Conservation (phyloP, 2,113 vertebrate species). For the Catharus minimus region DNA sequence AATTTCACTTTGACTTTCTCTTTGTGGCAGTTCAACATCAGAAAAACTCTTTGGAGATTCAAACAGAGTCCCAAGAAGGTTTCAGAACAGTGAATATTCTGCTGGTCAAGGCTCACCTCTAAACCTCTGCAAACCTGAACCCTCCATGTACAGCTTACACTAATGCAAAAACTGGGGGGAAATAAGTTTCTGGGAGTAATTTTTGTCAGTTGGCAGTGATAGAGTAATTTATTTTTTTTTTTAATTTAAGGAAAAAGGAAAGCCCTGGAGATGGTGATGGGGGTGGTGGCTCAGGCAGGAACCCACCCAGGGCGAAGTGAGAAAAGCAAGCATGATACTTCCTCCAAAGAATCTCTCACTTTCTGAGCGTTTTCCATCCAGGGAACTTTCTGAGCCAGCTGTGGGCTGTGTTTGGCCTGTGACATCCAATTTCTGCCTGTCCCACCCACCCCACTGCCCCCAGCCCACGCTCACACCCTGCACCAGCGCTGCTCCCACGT, state of each 20-base stretch:
- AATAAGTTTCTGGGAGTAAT: rapidly evolving
- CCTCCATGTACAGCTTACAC: not conserved
- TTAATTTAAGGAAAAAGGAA: not conserved
- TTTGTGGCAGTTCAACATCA: not conserved
- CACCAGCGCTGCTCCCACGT: rapidly evolving
- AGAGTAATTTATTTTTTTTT: too few relatives aligned
- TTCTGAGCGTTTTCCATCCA: not conserved
- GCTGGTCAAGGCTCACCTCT: rapidly evolving
- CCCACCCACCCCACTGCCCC: not conserved
- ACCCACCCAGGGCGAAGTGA: not conserved
- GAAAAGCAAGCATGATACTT: not conserved
- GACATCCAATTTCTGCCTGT: not conserved
- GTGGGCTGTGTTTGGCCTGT: not conserved
- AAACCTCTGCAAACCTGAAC: not conserved
- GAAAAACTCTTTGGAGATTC: not conserved
- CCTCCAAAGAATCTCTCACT: not conserved
- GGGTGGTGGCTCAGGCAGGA: not conserved
- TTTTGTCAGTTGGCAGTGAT: not conserved
- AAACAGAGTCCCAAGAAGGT: rapidly evolving
- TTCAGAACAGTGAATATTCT: not conserved
- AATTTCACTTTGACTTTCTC: not conserved
- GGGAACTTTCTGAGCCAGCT: not conserved
- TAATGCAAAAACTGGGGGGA: not conserved
- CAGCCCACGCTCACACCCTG: rapidly evolving
- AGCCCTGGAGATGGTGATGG: rapidly evolving